Conservation (phyloP, 1,140 invertebrate genomes). For the Hyles vespertilio region DNA sequence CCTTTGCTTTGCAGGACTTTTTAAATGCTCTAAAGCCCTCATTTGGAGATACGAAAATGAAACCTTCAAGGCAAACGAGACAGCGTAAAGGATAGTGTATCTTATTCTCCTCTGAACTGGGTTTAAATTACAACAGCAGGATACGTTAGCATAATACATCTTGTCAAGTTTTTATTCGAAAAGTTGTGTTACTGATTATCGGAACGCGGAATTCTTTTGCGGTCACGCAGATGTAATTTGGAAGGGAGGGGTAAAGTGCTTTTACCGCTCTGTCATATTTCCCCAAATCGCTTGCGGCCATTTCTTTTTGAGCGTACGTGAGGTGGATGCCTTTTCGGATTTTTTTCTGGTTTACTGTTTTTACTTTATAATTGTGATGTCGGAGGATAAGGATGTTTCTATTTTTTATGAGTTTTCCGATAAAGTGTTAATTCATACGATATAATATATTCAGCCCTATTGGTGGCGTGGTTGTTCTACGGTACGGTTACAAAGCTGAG, state of each 20-base stretch:
- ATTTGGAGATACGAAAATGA: background rate
- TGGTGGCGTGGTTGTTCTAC: too few species aligned
- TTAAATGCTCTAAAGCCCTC: constrained; percentile 22
- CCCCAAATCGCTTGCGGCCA: constrained; percentile 11
- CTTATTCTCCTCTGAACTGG: too few species aligned
- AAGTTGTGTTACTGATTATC: constrained; percentile 30
- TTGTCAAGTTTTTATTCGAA: constrained; percentile 23
- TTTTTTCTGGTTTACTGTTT: too few species aligned
- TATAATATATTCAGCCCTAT: too few species aligned
- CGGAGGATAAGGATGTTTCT: too few species aligned
- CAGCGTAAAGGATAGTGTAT: constrained; percentile 1
- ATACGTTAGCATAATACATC: background rate
- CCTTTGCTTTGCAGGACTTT: constrained; percentile 41
- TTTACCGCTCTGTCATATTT: constrained; percentile 24
- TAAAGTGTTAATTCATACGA: too few species aligned
- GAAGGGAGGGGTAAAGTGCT: constrained; percentile 17
- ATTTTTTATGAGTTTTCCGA: too few species aligned
- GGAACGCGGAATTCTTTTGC: constrained; percentile 20
- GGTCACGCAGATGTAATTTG: constrained; percentile 21
- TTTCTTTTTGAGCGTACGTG: too few species aligned
- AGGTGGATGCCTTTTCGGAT: too few species aligned
- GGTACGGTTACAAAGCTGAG: too few species aligned
- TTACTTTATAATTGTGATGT: too few species aligned
- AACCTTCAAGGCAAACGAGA: too few species aligned
- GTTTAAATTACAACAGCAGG: constrained; percentile 6